Evolutionary conservation across 2,797 vertebrate genomes (phyloP).

Genomic region (Sphenodon punctatus): DNA sequence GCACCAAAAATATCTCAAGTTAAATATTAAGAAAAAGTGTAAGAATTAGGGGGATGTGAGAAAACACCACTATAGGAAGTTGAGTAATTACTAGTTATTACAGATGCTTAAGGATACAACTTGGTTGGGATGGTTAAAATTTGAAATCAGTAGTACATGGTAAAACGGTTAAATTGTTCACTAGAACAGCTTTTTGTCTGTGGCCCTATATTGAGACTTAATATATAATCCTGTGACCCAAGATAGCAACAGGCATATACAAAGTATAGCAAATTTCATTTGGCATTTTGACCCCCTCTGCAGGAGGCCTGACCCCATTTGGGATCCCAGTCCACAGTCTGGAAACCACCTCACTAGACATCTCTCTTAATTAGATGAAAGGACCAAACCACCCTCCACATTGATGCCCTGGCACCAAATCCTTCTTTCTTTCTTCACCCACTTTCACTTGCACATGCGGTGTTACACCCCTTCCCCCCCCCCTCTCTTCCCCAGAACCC

Average conservation of each 20-base stretch:
- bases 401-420: rapidly evolving
- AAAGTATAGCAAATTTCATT: no score
- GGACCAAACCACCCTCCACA: rapidly evolving
- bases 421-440: not conserved
- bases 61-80: not conserved
- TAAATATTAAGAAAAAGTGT: not conserved
- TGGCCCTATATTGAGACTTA: no score
- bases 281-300: no score
- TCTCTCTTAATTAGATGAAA: rapidly evolving
- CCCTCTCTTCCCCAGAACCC: not conserved
- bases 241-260: no score
- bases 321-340: no score
- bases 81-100: not conserved
- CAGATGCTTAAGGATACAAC: not conserved
- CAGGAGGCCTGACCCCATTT: no score
- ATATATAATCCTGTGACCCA: no score
- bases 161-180: not conserved
- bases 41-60: not conserved
- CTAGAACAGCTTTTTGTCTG: not conserved
- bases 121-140: rapidly evolving
- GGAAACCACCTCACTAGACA: no score
- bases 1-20: no score
- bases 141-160: not conserved
- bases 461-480: not conserved
- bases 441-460: no score